Base-by-base conservation (phyloP, 2,888 invertebrate species). In the Arrhopalites spinosus region DNA sequence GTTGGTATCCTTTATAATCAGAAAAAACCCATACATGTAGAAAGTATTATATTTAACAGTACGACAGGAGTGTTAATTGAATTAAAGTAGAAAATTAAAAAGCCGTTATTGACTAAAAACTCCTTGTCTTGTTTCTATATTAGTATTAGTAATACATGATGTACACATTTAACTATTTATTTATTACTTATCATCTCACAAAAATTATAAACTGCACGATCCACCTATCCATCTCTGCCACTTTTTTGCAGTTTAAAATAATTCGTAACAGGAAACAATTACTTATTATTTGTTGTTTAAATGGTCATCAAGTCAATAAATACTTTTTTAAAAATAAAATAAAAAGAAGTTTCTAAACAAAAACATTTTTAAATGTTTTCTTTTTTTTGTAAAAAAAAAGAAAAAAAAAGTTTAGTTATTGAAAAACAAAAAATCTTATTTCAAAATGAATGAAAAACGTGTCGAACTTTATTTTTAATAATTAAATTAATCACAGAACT, bases 181-280 rank as follows among this genome's bases (percentile, higher is more conserved):
- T 11, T 7, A 36, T 20, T 53, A 13, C 63, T 29, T 15, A 63
- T 63, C n/a, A 15, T 63, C 30, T 29, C 63, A 11, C 29, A 63
- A 17, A n/a, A n/a, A 20, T 36, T 36, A 11, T 36, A 36, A 36
- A 36, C 20, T 53, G 53, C 53, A 20, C 5, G 20, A n/a, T 20
- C 15, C 15, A 15, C 15, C 15, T 15, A 11, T 45, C 50, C 15
- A n/a, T 15, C 50, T 50, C 15, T 20, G 3, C 50, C 20, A 8
- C 50, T 45, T 36, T 36, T 67, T 23, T 23, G 36, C n/a, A 67
- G 5, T 53, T 45, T 43, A 20, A 67, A 67, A 67, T 43, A 45
- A 43, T 66, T 43, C 66, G 36, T 67, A 23, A 67, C 43, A 45
- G 67, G 67, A 67, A 45, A 45, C 45, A 43, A 20, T 25, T 20